Percentiles rank a stretch among this genome's conserved stretches.
These are phyloP conservation scores for Antheraea mylitta DNA, from an alignment of 1,140 invertebrate genomes.

Conservation along the genomic window DNA sequence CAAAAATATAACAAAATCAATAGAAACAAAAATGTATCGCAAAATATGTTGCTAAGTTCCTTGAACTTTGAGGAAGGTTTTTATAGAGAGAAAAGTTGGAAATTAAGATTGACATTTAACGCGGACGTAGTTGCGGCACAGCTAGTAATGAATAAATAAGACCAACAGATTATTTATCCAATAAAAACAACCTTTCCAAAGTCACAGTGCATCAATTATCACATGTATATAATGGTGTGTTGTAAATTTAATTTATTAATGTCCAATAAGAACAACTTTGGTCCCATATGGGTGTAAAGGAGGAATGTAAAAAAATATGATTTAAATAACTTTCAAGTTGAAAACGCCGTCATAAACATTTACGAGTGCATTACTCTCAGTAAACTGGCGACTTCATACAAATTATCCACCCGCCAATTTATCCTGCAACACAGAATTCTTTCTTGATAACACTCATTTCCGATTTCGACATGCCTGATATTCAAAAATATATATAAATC, in stretches of 20 bases:
- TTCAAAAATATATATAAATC: constrained; percentile 19
- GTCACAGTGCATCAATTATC: background rate
- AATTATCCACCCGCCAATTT: constrained; percentile 48
- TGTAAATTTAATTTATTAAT: constrained; percentile 48
- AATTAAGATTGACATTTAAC: too few relatives aligned
- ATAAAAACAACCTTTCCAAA: background rate
- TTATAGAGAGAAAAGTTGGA: too few relatives aligned
- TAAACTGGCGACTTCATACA: constrained; percentile 47
- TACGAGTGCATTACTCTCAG: constrained; percentile 73
- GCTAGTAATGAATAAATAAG: too few relatives aligned
- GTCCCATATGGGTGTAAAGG: constrained; percentile 26
- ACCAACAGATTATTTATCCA: background rate
- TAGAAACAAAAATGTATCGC: too few relatives aligned
- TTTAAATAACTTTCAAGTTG: constrained; percentile 60
- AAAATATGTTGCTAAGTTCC: too few relatives aligned
- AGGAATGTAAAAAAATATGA: constrained; percentile 54
- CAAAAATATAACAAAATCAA: too few relatives aligned
- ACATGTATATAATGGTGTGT: background rate
- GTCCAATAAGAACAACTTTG: constrained; percentile 43
- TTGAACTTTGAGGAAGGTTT: too few relatives aligned
- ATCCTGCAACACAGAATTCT: constrained; percentile 29
- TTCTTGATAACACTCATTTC: constrained; percentile 13
- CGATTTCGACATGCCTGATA: constrained; percentile 11
- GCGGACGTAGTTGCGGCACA: too few relatives aligned
- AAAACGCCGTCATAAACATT: constrained; percentile 67